These are phyloP conservation scores for Pipistrellus kuhlii DNA, from an alignment of 2,797 vertebrate species.

Conservation along the genomic window DNA sequence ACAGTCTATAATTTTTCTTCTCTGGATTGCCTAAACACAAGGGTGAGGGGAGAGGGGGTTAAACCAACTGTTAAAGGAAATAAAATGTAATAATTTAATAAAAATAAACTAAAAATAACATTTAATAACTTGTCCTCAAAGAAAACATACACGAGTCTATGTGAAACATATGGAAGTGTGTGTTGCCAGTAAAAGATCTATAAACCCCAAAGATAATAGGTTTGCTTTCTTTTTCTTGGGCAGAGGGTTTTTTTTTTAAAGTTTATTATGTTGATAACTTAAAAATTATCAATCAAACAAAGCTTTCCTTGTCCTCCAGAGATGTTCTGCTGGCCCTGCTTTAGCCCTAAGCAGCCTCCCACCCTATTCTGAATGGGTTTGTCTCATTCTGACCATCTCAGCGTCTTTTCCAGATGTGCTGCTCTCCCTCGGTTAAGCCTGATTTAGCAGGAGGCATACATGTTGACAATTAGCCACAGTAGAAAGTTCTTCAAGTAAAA, in stretches of 20 bases:
- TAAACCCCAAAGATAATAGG: neutral
- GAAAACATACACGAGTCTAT: neutral
- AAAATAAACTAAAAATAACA: neutral
- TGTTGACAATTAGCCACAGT: rapidly evolving
- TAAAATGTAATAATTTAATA: neutral
- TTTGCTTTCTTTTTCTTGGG: neutral
- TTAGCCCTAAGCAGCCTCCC: no score
- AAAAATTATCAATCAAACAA: neutral
- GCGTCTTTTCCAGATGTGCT: neutral
- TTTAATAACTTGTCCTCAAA: neutral
- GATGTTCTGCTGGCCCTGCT: rapidly evolving
- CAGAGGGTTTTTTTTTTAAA: neutral
- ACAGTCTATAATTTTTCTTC: neutral
- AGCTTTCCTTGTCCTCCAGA: neutral
- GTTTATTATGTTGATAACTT: neutral
- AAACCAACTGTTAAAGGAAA: neutral
- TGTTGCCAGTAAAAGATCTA: rapidly evolving
- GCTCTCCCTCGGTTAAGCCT: neutral
- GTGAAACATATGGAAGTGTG: neutral
- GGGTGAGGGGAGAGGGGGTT: neutral
- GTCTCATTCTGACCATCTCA: rapidly evolving
- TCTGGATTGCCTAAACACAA: neutral
- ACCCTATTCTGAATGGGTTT: rapidly evolving
- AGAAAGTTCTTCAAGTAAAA: no score
- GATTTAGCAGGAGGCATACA: neutral